phyloP scores from a whole-genome alignment of 1,140 invertebrate species.

The Zeugodacus cucurbitae region DNA sequence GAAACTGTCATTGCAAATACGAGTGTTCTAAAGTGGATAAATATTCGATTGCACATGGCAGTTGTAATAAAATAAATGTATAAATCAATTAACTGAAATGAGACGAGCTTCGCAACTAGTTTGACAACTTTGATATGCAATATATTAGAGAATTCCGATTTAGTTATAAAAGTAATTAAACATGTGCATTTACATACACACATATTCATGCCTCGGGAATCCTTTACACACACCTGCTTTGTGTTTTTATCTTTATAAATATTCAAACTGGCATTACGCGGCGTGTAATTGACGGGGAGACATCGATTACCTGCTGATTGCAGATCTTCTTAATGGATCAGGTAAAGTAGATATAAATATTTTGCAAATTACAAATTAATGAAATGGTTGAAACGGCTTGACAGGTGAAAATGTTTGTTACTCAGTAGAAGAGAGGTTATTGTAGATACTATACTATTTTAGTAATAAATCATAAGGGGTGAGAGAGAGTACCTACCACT shows the following conservation, averaged over 20 bases:
- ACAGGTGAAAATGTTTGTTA: no score
- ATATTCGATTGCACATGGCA: not conserved
- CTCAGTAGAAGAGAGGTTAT: no score
- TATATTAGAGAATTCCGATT: not conserved
- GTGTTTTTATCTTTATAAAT: not conserved
- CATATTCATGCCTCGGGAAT: not conserved
- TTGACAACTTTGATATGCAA: not conserved
- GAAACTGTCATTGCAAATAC: not conserved
- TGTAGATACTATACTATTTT: no score
- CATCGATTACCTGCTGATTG: not conserved
- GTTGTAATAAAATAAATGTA: not conserved
- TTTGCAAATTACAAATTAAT: no score
- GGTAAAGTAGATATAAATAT: not conserved
- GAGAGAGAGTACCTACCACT: no score
- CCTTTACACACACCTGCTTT: no score
- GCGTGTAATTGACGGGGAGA: not conserved
- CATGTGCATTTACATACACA: not conserved
- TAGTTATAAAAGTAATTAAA: not conserved
- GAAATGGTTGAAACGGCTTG: no score
- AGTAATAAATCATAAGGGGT: no score
- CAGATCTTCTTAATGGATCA: not conserved
- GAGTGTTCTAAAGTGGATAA: not conserved
- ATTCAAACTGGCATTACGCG: not conserved
- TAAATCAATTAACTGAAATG: slow-evolving; percentile 15
- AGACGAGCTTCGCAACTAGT: not conserved